Percentiles rank a stretch among this genome's conserved stretches.
Conservation (phyloP, 1,140 invertebrate species). For the Sminthurinus signatus region DNA sequence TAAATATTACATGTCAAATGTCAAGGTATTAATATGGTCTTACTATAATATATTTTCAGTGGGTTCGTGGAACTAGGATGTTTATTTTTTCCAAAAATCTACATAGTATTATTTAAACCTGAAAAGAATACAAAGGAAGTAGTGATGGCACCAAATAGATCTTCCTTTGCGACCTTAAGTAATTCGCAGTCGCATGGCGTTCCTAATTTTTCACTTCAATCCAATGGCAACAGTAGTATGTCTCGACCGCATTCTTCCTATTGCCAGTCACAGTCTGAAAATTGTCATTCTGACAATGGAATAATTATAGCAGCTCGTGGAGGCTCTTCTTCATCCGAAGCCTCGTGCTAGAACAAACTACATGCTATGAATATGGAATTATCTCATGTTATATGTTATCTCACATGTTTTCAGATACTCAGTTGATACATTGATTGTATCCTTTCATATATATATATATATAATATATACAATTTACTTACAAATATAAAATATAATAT, state of each 20-base stretch:
- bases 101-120: slow-evolving; percentile 59
- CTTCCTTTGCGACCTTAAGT: slow-evolving; percentile 42
- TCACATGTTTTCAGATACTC: too few relatives aligned
- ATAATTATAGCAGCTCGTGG: not conserved
- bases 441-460: too few relatives aligned
- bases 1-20: too few relatives aligned
- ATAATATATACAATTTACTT: too few relatives aligned
- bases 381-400: too few relatives aligned
- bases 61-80: slow-evolving; percentile 52
- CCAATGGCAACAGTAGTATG: not conserved
- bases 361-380: too few relatives aligned
- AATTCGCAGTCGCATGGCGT: slow-evolving; percentile 16
- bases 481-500: too few relatives aligned
- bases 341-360: not conserved
- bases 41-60: slow-evolving; percentile 28
- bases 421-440: too few relatives aligned
- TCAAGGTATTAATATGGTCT: too few relatives aligned
- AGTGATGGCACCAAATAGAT: slow-evolving; percentile 51
- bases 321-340: slow-evolving; percentile 3
- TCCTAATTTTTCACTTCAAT: slow-evolving; percentile 2
- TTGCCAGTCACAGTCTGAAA: not conserved
- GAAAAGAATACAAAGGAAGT: slow-evolving; percentile 61
- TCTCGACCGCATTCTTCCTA: slow-evolving; percentile 4
- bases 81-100: slow-evolving; percentile 58
- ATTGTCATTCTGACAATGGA: slow-evolving; percentile 6